A percentile compares a stretch with the other conserved stretches of the same genome.
phyloP scores from a whole-genome alignment of 2,113 vertebrate species.

The Seriola quinqueradiata region DNA sequence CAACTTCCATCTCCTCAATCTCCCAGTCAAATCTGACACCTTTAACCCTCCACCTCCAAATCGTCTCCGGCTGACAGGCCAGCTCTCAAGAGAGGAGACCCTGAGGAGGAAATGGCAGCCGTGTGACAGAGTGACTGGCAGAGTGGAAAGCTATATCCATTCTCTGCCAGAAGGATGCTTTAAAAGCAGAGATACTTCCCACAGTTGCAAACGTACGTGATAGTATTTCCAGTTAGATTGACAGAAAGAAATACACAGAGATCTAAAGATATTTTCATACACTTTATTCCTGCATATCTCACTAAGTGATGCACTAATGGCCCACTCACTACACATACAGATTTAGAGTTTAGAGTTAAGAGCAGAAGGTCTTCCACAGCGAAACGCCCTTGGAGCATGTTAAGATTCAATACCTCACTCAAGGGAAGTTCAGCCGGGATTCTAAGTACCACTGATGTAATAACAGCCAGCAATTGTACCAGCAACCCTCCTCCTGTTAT shows the following conservation, averaged over 20 bases:
- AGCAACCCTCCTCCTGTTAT: slow-evolving; percentile 30
- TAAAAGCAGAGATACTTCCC: slow-evolving; percentile 41
- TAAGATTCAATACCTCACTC: slow-evolving; percentile 30
- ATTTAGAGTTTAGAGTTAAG: neutral
- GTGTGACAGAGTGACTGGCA: slow-evolving; percentile 74
- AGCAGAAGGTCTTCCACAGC: neutral
- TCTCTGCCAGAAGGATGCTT: slow-evolving; percentile 53
- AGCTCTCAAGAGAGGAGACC: slow-evolving; percentile 70
- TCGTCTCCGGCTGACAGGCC: slow-evolving; percentile 62
- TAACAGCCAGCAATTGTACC: slow-evolving; percentile 24
- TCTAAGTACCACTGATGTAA: slow-evolving; percentile 33
- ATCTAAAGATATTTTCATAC: neutral
- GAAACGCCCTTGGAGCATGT: slow-evolving; percentile 15
- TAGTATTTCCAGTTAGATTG: neutral
- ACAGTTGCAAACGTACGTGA: slow-evolving; percentile 23
- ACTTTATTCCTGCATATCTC: slow-evolving; percentile 7
- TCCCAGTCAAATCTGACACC: slow-evolving; percentile 67
- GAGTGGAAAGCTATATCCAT: slow-evolving; percentile 69
- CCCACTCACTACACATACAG: neutral
- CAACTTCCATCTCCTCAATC: slow-evolving; percentile 26
- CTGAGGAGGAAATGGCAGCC: slow-evolving; percentile 67
- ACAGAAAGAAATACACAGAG: neutral
- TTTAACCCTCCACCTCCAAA: slow-evolving; percentile 52
- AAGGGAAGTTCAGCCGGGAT: slow-evolving; percentile 17
- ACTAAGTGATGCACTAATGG: neutral